phyloP scores from a whole-genome alignment of 2,797 vertebrate species.

The Champsocephalus gunnari region DNA sequence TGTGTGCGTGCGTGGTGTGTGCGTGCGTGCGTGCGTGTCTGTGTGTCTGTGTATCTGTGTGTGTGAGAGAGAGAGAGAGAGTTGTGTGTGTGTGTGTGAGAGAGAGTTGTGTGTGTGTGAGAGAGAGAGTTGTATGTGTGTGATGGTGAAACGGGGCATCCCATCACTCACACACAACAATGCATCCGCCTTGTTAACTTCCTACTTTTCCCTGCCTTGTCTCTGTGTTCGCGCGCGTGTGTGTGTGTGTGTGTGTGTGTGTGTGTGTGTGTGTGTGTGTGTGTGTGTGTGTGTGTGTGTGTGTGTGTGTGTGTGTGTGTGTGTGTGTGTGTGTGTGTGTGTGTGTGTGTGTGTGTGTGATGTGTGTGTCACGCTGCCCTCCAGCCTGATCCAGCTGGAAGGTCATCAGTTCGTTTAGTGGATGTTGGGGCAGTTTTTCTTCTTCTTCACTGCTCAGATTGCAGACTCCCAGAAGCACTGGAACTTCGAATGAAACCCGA shows the following conservation, averaged over 20 bases:
- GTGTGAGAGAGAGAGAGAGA: slow-evolving; percentile 30
- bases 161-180: slow-evolving; percentile 59
- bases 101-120: slow-evolving; percentile 20
- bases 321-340: slow-evolving; percentile 11
- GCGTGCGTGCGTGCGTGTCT: slow-evolving; percentile 31
- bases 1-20: slow-evolving; percentile 29
- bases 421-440: slow-evolving; percentile 48
- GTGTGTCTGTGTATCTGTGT: slow-evolving; percentile 25
- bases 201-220: slow-evolving; percentile 34
- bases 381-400: slow-evolving; percentile 71
- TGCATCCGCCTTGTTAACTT: slow-evolving; percentile 68
- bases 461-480: not conserved
- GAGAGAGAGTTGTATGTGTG: slow-evolving; percentile 12
- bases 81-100: slow-evolving; percentile 31
- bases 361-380: slow-evolving; percentile 57
- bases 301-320: slow-evolving; percentile 14
- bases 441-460: slow-evolving; percentile 49
- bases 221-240: slow-evolving; percentile 12
- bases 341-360: slow-evolving; percentile 13
- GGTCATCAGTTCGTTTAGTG: slow-evolving; percentile 65
- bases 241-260: slow-evolving; percentile 32
- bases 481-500: not conserved
- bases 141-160: slow-evolving; percentile 27
- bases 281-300: slow-evolving; percentile 17
- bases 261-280: slow-evolving; percentile 6